phyloP scores from a whole-genome alignment of 2,113 vertebrate species.

The Vireo altiloquus region DNA sequence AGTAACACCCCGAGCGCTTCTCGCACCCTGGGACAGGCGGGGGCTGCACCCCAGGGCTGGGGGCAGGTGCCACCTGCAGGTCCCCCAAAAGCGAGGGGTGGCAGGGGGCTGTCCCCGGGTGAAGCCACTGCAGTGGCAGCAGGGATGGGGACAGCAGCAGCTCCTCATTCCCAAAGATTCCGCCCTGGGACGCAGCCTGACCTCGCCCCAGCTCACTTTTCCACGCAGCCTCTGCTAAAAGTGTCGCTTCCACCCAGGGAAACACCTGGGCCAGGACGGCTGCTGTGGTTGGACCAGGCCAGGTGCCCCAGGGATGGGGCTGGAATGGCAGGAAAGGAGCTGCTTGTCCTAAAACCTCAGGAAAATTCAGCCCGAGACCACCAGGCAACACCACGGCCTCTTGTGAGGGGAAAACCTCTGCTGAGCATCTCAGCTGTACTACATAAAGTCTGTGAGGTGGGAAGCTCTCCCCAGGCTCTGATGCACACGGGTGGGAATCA shows the following conservation, averaged over 20 bases:
- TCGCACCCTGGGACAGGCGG: neutral
- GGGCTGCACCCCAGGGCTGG: neutral
- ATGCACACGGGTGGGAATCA: accelerated
- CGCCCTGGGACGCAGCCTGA: neutral
- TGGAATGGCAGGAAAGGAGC: neutral
- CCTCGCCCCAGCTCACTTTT: accelerated
- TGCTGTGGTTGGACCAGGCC: neutral
- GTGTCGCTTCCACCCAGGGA: accelerated
- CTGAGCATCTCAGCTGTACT: accelerated
- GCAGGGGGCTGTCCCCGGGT: neutral
- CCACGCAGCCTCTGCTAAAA: accelerated
- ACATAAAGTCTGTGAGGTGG: neutral
- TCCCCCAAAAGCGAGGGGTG: accelerated
- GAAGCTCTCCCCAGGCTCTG: neutral
- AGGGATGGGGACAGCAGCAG: accelerated
- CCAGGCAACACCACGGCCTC: accelerated
- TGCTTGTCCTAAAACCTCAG: neutral
- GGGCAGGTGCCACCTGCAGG: accelerated
- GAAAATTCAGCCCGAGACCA: accelerated
- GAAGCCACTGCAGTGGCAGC: neutral
- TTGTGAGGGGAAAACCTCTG: accelerated
- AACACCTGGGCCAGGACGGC: accelerated
- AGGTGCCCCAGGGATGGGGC: accelerated
- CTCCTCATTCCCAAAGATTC: accelerated
- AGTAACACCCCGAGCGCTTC: neutral